Percentiles rank a stretch among this genome's conserved stretches.
phyloP scores from a whole-genome alignment of 1,140 invertebrate genomes.

The Drosophila orosa region DNA sequence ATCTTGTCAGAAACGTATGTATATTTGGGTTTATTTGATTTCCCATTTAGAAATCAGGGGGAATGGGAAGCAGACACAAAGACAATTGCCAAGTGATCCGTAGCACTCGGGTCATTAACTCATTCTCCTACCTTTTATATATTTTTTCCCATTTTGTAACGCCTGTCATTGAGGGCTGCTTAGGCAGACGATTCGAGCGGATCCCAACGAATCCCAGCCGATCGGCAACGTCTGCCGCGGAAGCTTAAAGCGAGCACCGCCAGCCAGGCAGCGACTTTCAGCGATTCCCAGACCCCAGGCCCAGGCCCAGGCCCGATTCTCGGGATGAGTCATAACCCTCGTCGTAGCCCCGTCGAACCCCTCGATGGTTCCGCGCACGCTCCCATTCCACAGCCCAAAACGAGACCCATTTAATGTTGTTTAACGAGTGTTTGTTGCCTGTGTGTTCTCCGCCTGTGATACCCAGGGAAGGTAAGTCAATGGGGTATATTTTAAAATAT shows the following conservation, averaged over 20 bases:
- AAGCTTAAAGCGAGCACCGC: slow-evolving; percentile 59
- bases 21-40: slow-evolving; percentile 72
- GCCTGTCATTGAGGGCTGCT: slow-evolving; percentile 78
- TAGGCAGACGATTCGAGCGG: slow-evolving; percentile 63
- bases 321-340: slow-evolving; percentile 38
- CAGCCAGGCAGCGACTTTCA: slow-evolving; percentile 11
- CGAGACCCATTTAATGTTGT: slow-evolving; percentile 81
- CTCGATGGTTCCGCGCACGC: slow-evolving; percentile 21
- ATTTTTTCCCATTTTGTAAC: slow-evolving; percentile 64
- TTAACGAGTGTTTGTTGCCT: slow-evolving; percentile 73
- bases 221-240: slow-evolving; percentile 47
- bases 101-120: slow-evolving; percentile 76
- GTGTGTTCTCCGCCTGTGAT: slow-evolving; percentile 27
- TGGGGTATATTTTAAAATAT: not conserved
- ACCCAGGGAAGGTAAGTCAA: not conserved
- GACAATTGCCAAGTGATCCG: slow-evolving; percentile 73
- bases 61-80: slow-evolving; percentile 46
- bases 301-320: slow-evolving; percentile 22
- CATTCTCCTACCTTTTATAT: slow-evolving; percentile 31
- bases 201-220: slow-evolving; percentile 22
- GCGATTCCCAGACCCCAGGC: slow-evolving; percentile 32
- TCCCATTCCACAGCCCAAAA: slow-evolving; percentile 53
- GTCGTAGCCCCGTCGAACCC: slow-evolving; percentile 2
- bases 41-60: slow-evolving; percentile 71
- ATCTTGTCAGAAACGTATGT: slow-evolving; percentile 43